These are phyloP conservation scores for Melanotus villosus DNA, from an alignment of 2,888 invertebrate species.

Conservation along the genomic window DNA sequence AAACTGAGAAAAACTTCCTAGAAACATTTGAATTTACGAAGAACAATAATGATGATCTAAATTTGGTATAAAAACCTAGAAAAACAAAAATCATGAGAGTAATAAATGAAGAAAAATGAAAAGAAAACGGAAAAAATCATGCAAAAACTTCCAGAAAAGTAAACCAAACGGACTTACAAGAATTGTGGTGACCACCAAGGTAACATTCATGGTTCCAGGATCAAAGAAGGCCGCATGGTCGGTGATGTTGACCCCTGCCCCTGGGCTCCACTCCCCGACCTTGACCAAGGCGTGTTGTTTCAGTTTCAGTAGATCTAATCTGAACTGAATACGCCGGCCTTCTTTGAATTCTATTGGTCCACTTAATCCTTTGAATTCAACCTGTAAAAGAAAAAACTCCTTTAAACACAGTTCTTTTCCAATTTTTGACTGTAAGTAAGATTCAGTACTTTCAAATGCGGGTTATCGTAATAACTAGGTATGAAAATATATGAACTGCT, in stretches of 20 bases:
- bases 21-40: too few relatives aligned
- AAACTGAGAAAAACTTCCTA: too few relatives aligned
- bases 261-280: slow-evolving; percentile 83
- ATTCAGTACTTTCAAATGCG: too few relatives aligned
- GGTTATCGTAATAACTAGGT: too few relatives aligned
- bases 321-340: slow-evolving; percentile 81
- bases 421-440: too few relatives aligned
- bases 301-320: slow-evolving; percentile 81
- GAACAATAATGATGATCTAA: too few relatives aligned
- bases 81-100: too few relatives aligned
- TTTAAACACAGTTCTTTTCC: not conserved
- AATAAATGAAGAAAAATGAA: too few relatives aligned
- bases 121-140: too few relatives aligned
- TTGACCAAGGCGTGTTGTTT: slow-evolving; percentile 82
- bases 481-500: too few relatives aligned
- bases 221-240: slow-evolving; percentile 81
- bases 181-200: slow-evolving; percentile 83
- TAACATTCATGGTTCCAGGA: slow-evolving; percentile 80
- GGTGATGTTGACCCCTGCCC: slow-evolving; percentile 78
- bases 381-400: slow-evolving; percentile 69
- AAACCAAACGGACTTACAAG: slow-evolving; percentile 79
- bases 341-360: slow-evolving; percentile 87
- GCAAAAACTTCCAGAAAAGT: too few relatives aligned
- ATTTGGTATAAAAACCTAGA: too few relatives aligned
- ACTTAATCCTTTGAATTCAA: slow-evolving; percentile 84